Percentiles rank a stretch among this genome's conserved stretches.
Conservation (phyloP, 2,888 invertebrate genomes). For the Blastobasis lacticolella region DNA sequence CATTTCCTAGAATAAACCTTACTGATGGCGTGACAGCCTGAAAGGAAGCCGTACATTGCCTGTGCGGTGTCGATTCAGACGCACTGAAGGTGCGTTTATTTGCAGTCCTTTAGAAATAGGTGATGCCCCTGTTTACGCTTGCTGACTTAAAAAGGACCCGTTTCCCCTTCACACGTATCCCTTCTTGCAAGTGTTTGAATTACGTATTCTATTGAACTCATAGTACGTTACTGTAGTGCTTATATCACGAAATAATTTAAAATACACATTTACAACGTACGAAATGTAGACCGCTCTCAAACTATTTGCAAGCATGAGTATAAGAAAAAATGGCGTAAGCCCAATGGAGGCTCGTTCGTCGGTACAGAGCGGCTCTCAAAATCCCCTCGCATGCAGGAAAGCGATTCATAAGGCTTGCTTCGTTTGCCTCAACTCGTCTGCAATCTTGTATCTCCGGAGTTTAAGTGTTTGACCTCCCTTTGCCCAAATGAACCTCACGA, state of each 20-base stretch:
- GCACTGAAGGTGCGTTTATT: conserved; percentile 63
- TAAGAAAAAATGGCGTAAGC: not conserved
- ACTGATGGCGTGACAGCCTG: conserved; percentile 24
- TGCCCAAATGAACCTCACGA: conserved; percentile 63
- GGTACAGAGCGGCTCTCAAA: conserved; percentile 15
- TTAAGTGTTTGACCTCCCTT: conserved; percentile 67
- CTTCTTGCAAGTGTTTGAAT: conserved; percentile 1
- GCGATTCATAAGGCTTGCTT: conserved; percentile 62
- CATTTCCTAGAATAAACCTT: conserved; percentile 11
- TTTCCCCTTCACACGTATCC: conserved; percentile 40
- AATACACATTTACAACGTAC: too few species aligned
- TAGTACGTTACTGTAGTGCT: too few species aligned
- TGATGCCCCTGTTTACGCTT: conserved; percentile 59
- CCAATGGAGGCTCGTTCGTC: not conserved
- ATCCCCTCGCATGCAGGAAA: conserved; percentile 49
- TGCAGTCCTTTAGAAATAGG: conserved; percentile 62
- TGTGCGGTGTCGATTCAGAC: conserved; percentile 52
- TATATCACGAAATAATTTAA: too few species aligned
- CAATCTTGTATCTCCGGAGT: conserved; percentile 66
- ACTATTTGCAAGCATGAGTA: not conserved
- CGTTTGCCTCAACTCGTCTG: conserved; percentile 61
- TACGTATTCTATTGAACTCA: too few species aligned
- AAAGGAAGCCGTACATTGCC: conserved; percentile 25
- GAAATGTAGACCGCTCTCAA: too few species aligned
- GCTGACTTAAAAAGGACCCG: conserved; percentile 41